A percentile compares a stretch with the other conserved stretches of the same genome.
Evolutionary conservation across 37 sponge, comb jelly and placozoan genomes (phyloP).

Genomic region (Axinella damicornis): DNA sequence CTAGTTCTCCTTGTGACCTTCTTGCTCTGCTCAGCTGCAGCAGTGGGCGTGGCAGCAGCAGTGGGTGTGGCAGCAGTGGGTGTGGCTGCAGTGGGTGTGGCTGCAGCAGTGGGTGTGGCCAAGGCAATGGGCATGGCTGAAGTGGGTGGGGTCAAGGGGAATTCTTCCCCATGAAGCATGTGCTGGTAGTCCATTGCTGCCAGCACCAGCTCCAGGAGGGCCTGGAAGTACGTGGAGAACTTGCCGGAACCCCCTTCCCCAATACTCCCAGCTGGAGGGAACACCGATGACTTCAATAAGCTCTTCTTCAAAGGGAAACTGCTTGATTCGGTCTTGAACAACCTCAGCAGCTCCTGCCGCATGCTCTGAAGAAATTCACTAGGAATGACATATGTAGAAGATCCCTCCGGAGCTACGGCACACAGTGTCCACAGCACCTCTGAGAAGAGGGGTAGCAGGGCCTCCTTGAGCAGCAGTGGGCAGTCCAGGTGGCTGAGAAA

Average conservation of each 20-base stretch:
- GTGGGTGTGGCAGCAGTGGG: neutral
- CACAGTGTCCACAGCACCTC: conserved; percentile 61
- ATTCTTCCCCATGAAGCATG: conserved; percentile 27
- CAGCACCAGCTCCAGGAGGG: conserved; percentile 69
- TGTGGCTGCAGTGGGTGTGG: neutral
- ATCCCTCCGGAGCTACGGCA: neutral
- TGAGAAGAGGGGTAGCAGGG: conserved; percentile 62
- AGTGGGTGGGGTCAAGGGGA: neutral
- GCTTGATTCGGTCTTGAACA: conserved; percentile 62
- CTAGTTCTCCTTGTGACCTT: conserved; percentile 17
- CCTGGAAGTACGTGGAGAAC: conserved; percentile 88
- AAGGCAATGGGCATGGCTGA: conserved; percentile 16
- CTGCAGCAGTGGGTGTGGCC: neutral
- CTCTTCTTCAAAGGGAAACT: conserved; percentile 28
- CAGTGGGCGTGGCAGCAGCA: neutral
- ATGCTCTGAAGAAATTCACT: conserved; percentile 48
- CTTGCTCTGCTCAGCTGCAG: neutral
- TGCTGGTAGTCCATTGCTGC: conserved; percentile 42
- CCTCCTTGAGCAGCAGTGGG: conserved; percentile 63
- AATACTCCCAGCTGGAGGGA: conserved; percentile 62
- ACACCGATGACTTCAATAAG: neutral
- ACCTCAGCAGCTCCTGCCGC: conserved; percentile 57
- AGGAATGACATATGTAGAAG: conserved; percentile 8
- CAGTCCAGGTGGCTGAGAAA: conserved; percentile 22
- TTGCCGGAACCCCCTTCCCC: conserved; percentile 59